Conservation (phyloP, 2,113 vertebrate genomes). For the Tyrannus savana region DNA sequence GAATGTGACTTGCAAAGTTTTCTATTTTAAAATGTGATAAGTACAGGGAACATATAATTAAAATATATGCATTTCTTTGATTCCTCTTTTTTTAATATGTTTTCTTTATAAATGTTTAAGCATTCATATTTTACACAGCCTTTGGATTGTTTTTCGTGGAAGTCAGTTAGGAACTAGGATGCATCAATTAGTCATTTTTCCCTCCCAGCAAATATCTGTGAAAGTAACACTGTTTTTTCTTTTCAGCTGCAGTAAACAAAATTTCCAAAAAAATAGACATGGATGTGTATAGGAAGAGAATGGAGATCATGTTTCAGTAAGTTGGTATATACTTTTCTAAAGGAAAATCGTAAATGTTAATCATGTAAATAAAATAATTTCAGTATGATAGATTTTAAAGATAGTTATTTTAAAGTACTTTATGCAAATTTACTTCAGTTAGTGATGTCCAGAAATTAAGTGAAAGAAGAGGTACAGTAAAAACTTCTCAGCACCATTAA, state of each 20-base stretch:
- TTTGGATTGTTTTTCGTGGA: not conserved
- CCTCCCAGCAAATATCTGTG: not conserved
- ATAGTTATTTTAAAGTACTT: not conserved
- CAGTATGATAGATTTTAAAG: not conserved
- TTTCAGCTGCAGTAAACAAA: conserved; percentile 75
- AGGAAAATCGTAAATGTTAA: not conserved
- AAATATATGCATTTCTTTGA: not conserved
- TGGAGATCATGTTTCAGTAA: conserved; percentile 94
- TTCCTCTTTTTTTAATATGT: not conserved
- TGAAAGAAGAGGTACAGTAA: not conserved
- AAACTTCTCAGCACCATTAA: not conserved
- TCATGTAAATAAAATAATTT: not conserved
- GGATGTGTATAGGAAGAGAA: conserved; percentile 83
- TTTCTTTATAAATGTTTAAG: not conserved
- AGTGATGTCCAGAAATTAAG: not conserved
- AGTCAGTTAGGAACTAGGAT: not conserved
- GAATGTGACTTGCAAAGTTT: not conserved
- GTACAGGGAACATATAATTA: not conserved
- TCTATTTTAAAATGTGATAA: not conserved
- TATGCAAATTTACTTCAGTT: not conserved
- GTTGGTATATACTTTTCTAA: conserved; percentile 37
- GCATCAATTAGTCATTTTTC: not conserved
- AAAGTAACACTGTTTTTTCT: not conserved
- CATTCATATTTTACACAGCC: not conserved
- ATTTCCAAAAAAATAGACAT: conserved; percentile 78